Evolutionary conservation across 1,140 invertebrate species (phyloP), one percentile per base, ranked within the genome.

Genomic region (Anastrepha ludens): DNA sequence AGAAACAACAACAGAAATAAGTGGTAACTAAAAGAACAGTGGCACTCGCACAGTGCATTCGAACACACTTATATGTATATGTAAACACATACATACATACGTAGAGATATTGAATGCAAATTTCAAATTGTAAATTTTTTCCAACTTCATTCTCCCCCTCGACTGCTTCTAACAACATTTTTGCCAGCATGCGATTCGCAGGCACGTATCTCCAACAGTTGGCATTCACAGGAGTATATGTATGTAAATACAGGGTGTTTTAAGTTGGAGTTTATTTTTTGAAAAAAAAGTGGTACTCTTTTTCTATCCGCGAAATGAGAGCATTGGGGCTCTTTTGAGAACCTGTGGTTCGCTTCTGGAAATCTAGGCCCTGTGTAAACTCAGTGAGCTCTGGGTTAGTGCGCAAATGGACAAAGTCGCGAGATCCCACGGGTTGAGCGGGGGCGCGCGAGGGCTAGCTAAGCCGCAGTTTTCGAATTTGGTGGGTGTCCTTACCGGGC

Each of bases 21-120:
- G 20, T 29, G 29, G 3, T 67, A 41, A 41, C 29, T 39, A 67
- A 67, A 67, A 41, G 65, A 67, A 41, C 6, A 41, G 65, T 8
- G 65, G 17, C 62, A 64, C 7, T 64, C 62, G 59, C 59, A 60
- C 59, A 5, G 11, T 60, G 62, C 62, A 29, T 29, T 29, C 29
- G 1, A 0, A 29, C 29, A 29, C 29, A 29, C 29, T 29, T 29
- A 29, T 29, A 29, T 29, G 29, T 29, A 29, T 29, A 29, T 29
- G 29, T 29, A 29, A 29, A 29, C 29, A 29, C 29, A 29, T 29
- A 29, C 29, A 29, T 29, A 29, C 29, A 64, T 64, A 64, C 62
- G 64, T n/a, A 13, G 29, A 29, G 64, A 67, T 67, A 67, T 67
- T 67, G 64, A 39, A 67, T 67, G 64, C 64, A 67, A 67, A 67